Evolutionary conservation across 2,888 invertebrate species (phyloP).

Genomic region (Dynastes tityus): DNA sequence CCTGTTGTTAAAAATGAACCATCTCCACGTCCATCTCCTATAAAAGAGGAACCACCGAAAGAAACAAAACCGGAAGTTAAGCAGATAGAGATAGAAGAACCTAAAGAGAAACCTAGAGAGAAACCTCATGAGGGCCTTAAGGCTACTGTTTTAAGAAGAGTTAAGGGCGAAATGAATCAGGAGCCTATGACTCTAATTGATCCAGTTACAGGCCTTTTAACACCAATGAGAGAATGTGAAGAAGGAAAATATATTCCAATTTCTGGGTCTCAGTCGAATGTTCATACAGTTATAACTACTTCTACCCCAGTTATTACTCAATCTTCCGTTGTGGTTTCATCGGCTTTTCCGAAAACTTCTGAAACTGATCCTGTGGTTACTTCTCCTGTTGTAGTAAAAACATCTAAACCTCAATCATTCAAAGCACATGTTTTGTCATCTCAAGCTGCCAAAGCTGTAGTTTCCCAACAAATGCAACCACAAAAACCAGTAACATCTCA

Average conservation of each 20-base stretch:
- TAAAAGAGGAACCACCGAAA: conserved; percentile 48
- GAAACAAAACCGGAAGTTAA: conserved; percentile 54
- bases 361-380: conserved; percentile 25
- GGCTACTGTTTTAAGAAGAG: conserved; percentile 67
- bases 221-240: conserved; percentile 80
- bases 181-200: conserved; percentile 81
- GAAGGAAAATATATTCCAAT: conserved; percentile 80
- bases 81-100: conserved; percentile 59
- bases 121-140: conserved; percentile 68
- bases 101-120: conserved; percentile 56
- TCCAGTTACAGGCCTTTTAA: conserved; percentile 82
- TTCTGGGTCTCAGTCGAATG: conserved; percentile 58
- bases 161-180: conserved; percentile 68
- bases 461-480: conserved; percentile 58
- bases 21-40: conserved; percentile 30
- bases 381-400: conserved; percentile 64
- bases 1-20: conserved; percentile 48
- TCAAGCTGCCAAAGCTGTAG: conserved; percentile 68
- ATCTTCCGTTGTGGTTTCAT: conserved; percentile 26
- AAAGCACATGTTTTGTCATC: conserved; percentile 78
- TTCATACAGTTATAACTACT: conserved; percentile 26
- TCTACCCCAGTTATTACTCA: conserved; percentile 24
- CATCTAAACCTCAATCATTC: conserved; percentile 74
- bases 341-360: conserved; percentile 24
- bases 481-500: conserved; percentile 58